phyloP scores from a whole-genome alignment of 2,113 vertebrate species.

The Malurus melanocephalus region DNA sequence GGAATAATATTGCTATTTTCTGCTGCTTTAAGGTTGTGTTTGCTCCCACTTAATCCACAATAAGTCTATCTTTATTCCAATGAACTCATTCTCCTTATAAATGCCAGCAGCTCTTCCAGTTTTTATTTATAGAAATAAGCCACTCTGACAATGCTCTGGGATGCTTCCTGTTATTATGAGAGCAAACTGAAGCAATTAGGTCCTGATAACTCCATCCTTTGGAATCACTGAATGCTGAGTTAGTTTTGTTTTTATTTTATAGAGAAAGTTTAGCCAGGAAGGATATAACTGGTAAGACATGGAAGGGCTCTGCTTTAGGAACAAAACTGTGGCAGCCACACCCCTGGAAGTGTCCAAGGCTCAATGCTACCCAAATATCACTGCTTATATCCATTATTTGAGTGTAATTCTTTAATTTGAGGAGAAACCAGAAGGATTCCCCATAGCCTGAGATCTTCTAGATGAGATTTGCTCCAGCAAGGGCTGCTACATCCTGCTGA shows the following conservation, averaged over 20 bases:
- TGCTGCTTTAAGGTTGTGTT: not conserved
- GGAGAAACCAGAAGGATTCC: not conserved
- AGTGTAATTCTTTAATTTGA: not conserved
- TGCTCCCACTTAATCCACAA: not conserved
- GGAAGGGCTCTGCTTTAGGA: not conserved
- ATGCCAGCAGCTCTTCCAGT: not conserved
- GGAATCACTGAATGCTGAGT: not conserved
- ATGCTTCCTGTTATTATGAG: not conserved
- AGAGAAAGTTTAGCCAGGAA: not conserved
- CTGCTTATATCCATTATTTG: not conserved
- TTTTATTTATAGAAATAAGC: not conserved
- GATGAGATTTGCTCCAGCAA: not conserved
- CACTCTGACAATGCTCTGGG: not conserved
- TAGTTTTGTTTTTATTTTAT: not conserved
- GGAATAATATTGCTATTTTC: not conserved
- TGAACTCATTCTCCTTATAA: not conserved
- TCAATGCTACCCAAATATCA: not conserved
- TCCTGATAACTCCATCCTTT: not conserved
- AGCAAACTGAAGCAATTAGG: not conserved
- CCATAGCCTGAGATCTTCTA: not conserved
- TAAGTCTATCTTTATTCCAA: not conserved
- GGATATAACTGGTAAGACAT: rapidly evolving
- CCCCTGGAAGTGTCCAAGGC: not conserved
- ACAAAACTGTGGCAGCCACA: not conserved
- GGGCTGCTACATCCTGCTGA: not conserved